These are phyloP conservation scores for Chanos chanos DNA, from an alignment of 2,797 vertebrate species.

Conservation along the genomic window DNA sequence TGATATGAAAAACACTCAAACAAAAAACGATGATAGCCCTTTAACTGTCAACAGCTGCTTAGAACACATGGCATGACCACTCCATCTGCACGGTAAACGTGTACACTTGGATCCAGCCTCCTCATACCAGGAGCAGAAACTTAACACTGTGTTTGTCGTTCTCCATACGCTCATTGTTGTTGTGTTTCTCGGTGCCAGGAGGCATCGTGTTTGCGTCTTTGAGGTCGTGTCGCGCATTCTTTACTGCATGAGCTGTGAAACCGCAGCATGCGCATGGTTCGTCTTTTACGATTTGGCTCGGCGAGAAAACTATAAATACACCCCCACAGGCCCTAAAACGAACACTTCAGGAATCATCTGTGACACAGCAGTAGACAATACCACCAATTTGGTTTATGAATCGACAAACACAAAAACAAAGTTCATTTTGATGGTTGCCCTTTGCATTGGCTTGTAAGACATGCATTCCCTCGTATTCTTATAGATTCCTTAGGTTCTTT, in stretches of 20 bases:
- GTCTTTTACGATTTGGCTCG: slow-evolving; percentile 53
- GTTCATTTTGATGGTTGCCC: no score
- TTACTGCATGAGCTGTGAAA: slow-evolving; percentile 41
- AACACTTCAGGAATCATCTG: slow-evolving; percentile 40
- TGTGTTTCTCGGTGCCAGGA: slow-evolving; percentile 14
- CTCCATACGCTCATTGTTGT: slow-evolving; percentile 10
- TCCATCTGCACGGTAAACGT: slow-evolving; percentile 23
- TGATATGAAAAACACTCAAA: slow-evolving; percentile 15
- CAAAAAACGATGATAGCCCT: slow-evolving; percentile 20
- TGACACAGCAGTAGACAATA: slow-evolving; percentile 57
- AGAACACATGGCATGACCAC: slow-evolving; percentile 11
- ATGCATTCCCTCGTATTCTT: no score
- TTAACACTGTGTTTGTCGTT: not conserved
- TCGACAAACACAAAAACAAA: slow-evolving; percentile 48
- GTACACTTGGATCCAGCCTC: slow-evolving; percentile 6
- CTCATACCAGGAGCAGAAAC: slow-evolving; percentile 6
- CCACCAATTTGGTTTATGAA: slow-evolving; percentile 37
- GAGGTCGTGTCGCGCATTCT: slow-evolving; percentile 31
- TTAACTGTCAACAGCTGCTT: slow-evolving; percentile 22
- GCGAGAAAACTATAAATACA: slow-evolving; percentile 59
- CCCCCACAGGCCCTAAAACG: slow-evolving; percentile 38
- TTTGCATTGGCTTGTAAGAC: no score
- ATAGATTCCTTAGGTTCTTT: no score
- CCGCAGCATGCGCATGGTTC: slow-evolving; percentile 50
- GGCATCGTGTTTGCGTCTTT: slow-evolving; percentile 17